These are phyloP conservation scores for Monochamus alternatus DNA, from an alignment of 2,888 invertebrate species.

Conservation along the genomic window DNA sequence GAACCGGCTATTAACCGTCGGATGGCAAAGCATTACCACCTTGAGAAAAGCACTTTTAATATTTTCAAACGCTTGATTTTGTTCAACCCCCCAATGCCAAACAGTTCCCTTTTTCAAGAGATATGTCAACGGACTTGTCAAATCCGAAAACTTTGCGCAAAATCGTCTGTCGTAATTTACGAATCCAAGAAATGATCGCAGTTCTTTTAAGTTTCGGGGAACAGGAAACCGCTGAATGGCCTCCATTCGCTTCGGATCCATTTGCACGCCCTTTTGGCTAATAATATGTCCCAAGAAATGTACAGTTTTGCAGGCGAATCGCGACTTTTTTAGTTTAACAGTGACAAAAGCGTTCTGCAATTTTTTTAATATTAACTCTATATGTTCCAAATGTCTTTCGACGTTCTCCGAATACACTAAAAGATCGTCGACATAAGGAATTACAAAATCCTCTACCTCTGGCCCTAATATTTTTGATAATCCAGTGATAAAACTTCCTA, in stretches of 20 bases:
- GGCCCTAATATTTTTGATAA: constrained; percentile 30
- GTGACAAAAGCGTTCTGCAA: constrained; percentile 27
- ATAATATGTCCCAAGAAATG: constrained; percentile 36
- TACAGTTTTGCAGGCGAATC: constrained; percentile 21
- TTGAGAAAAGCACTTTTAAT: constrained; percentile 27
- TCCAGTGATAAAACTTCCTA: constrained; percentile 35
- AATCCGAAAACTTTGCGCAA: not conserved
- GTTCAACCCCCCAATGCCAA: constrained; percentile 32
- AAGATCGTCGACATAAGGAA: constrained; percentile 39
- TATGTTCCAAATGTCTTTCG: constrained; percentile 36
- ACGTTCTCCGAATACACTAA: constrained; percentile 27
- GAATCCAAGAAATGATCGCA: constrained; percentile 37
- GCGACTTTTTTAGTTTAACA: constrained; percentile 37
- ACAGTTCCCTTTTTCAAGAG: constrained; percentile 15
- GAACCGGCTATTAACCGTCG: constrained; percentile 17
- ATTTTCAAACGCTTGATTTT: constrained; percentile 5
- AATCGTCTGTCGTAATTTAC: constrained; percentile 14
- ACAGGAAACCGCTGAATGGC: constrained; percentile 32
- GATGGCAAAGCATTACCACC: constrained; percentile 22
- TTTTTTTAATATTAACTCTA: constrained; percentile 33
- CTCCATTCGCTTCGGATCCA: constrained; percentile 27
- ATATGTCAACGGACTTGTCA: constrained; percentile 4
- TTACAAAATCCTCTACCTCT: constrained; percentile 20
- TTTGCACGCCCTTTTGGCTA: not conserved
- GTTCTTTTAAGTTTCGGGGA: constrained; percentile 37